Evolutionary conservation across 2,113 vertebrate genomes (phyloP), one percentile per base, ranked within the genome.

Genomic region (Carassius carassius): DNA sequence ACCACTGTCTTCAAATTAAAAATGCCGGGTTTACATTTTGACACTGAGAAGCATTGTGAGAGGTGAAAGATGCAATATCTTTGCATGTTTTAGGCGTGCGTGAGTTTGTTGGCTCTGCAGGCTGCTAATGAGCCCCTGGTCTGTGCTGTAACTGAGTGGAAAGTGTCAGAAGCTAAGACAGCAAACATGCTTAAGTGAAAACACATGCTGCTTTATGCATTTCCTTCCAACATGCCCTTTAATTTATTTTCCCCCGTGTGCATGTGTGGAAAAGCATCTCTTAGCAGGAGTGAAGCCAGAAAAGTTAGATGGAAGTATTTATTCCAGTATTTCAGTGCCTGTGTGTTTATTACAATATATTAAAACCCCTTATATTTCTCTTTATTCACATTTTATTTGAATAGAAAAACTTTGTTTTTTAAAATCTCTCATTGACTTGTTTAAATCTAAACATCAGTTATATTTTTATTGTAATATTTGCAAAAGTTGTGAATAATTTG

Each of bases 101-200:
- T 79, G 35, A 37, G 67, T 70, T 21, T 77, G 41, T 82, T n/a
- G 12, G 35, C 49, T 25, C 29, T 78, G 19, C 29, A 25, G 19
- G 14, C 44, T 23, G 67, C 32, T 81, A 63, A 82, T 29, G 69
- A 87, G 35, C 58, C 49, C 12, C 65, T 70, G 35, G 58, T 74
- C 37, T 81, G 23, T 73, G 25, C 29, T 82, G 49, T 84, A 82
- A 49, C 82, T 56, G 65, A 72, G 85, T 35, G 29, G 73, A 70
- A 81, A 72, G 80, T 72, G 54, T 87, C 81, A 70, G 58, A 83
- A 13, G 5, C 49, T 35, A 83, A 77, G 62, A 37, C 65, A 73
- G 86, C 82, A 76, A 84, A 78, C 60, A 41, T 29, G 32, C 60
- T 65, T 85, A 83, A 89, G 37, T 83, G 51, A 85, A 87, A 89